phyloP scores from a whole-genome alignment of 2,888 invertebrate genomes.

The Ochropacha duplaris region DNA sequence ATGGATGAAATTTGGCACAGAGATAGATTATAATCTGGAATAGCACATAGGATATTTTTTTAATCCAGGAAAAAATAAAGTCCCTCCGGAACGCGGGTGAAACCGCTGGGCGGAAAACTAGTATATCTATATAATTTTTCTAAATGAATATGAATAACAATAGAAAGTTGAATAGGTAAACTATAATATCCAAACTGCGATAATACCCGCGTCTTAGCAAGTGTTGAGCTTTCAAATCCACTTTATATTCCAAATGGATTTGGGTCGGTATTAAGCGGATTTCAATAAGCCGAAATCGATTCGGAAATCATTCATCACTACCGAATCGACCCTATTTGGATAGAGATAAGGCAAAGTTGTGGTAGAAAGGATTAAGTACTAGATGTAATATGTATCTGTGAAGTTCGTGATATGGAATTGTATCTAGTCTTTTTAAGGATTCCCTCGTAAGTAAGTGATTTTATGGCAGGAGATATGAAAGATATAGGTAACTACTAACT shows the following conservation, averaged over 20 bases:
- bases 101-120: too few relatives aligned
- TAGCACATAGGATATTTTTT: too few relatives aligned
- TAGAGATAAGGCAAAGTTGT: not conserved
- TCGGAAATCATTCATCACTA: conserved; percentile 33
- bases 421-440: not conserved
- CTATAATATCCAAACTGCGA: not conserved
- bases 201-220: not conserved
- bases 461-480: too few relatives aligned
- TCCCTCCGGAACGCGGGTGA: too few relatives aligned
- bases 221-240: not conserved
- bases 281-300: conserved; percentile 37
- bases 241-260: conserved; percentile 22
- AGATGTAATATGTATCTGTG: not conserved
- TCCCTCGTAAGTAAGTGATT: too few relatives aligned
- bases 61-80: too few relatives aligned
- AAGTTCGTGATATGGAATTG: not conserved
- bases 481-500: too few relatives aligned
- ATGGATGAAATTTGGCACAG: too few relatives aligned
- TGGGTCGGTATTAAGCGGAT: conserved; percentile 31
- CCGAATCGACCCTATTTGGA: conserved; percentile 9
- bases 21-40: too few relatives aligned
- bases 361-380: not conserved
- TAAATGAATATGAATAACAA: not conserved
- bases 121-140: too few relatives aligned
- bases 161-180: not conserved